Base-by-base conservation (phyloP, 2,888 invertebrate species). In the Chrysolina oricalcia region DNA sequence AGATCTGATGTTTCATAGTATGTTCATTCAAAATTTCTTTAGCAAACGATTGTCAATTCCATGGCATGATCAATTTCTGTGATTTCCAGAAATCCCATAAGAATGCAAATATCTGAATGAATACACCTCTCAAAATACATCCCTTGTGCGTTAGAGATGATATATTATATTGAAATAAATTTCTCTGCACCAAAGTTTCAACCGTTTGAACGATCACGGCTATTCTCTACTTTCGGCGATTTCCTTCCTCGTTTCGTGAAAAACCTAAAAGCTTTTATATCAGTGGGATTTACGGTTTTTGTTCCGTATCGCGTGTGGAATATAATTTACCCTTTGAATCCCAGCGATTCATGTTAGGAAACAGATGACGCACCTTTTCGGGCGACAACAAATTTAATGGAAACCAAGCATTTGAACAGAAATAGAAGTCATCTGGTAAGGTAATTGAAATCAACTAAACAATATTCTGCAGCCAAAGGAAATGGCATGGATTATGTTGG, bases 251-350 rank as follows among this genome's bases (percentile, higher is more conserved):
- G 48, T 59, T 59, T n/a, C n/a, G 35, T 15, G 35, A 19, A 43
- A 46, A 66, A 46, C 66, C 19, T 66, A 15, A 66, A 66, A 66
- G 66, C 48, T 66, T 66, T 43, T 46, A n/a, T 46, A 15, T 23
- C 17, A 27, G 11, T 15, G 46, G 23, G 27, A 66, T 27, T 66
- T 23, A 41, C 43, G 46, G n/a, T 43, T 69, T 69, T 69, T 69
- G n/a, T 69, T 19, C 1, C 17, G 21, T 13, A 27, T 35, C 41
- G 41, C 69, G 69, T 40, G 59, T 19, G 17, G 17, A 35, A 27
- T 59, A 35, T n/a, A 59, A 59, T 59, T n/a, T 10, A 59, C 35
- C n/a, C 59, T 59, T 59, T 8, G 59, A 35, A 15, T 59, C 5
- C 15, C 13, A 6, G 59, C 10, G 59, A 17, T 59, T 15, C 10